Evolutionary conservation across 2,888 invertebrate species (phyloP), one percentile per base, ranked within the genome.

Genomic region (Heliconius erato): DNA sequence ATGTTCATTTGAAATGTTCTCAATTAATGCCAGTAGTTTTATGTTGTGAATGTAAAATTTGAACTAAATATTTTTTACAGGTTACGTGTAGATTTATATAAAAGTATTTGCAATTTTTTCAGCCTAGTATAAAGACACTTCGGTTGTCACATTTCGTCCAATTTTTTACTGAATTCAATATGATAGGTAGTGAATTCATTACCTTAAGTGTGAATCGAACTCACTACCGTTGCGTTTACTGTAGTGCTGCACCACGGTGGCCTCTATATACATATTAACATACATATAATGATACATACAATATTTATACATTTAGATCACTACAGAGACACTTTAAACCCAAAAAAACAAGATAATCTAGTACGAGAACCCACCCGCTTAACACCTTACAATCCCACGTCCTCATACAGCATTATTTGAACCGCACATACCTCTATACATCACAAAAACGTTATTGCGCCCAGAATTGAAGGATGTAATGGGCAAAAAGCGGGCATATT

Each of bases 361-460:
- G 40, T 9, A 40, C 40, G 9, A 40, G 40, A 40, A 40, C 40
- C 9, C 28, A 44, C 12, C 5, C 16, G 26, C 14, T n/a, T 3
- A 23, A 14, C 54, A 40, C 35, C 11, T 71, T 19, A 19, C 16
- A 40, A 40, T 79, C 28, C 44, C 14, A 67, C 28, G 63, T 44
- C 11, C 26, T 28, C 63, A 44, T 54, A 40, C 54, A 32, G 59
- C 69, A 54, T 63, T 44, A 63, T 77, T 44, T 63, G 44, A 63
- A 6, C 68, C 80, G 59, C 79, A 67, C 14, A 67, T 26, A 63
- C 63, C 63, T 63, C 63, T 63, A 85, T 84, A 84, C 84, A 80
- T 84, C 86, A 85, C 88, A 88, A 88, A 88, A 89, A 89, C 88
- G 88, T 90, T 91, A 91, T 91, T 89, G 87, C 90, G 59, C 81